Base-by-base conservation (phyloP, 2,888 invertebrate species). In the Platycheirus albimanus region DNA sequence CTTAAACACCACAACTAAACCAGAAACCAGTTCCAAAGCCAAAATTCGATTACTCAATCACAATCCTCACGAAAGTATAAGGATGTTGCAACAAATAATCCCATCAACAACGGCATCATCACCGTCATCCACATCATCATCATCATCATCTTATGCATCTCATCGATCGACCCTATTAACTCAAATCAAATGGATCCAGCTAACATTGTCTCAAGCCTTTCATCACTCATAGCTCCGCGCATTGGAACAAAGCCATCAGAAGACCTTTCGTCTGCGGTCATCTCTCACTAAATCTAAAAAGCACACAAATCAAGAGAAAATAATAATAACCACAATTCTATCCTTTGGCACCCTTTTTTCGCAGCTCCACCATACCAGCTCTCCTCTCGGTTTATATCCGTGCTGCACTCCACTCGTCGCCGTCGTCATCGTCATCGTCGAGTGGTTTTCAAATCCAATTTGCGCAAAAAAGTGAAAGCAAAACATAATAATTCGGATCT, bases 131-230 rank as follows among this genome's bases (percentile, higher is more conserved):
- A 38, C 71, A 36, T 24, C 74, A 61, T 58, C 79, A 56, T 49
- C 75, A 24, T 24, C 24, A 33, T 33, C 30, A 33, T 33, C 30
- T 6, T 33, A 1, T 8, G 52, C 78, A 41, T 49, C 51, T 49
- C 72, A 77, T 72, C 64, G 83, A 78, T 69, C 64, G 83, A 78
- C 78, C 69, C 83, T 83, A 78, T 78, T 83, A 83, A 72, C 72
- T 83, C 72, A 77, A 83, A 83, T 83, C 72, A 77, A 83, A 83
- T 67, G 71, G 51, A 72, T 83, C 67, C 51, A 77, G 61, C 36
- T 13, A 41, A 67, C 64, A 77, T 77, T 83, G 77, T 72, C 49
- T 76, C 30, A 36, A 76, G 69, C 70, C 80, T 51, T 45, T 64
- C 79, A 79, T 30, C 72, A 67, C 72, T 45, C 61, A 61, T 30